Base-by-base conservation (phyloP, 2,888 invertebrate species). In the Bunonema sp. region DNA sequence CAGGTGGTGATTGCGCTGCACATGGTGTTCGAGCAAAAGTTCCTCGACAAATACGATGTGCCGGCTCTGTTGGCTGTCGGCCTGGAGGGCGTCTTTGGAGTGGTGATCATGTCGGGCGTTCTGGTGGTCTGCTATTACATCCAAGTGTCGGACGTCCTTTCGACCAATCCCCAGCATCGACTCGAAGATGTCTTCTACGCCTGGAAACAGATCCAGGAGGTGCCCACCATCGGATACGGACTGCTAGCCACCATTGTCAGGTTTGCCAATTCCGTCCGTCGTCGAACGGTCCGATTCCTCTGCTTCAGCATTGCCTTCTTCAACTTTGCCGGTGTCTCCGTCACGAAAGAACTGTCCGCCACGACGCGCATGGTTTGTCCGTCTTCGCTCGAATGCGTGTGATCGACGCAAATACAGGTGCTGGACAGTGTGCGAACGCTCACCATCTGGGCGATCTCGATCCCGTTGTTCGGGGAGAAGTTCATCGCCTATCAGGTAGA, bases 1-100 rank as follows among this genome's bases (percentile, higher is more conserved):
- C n/a, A n/a, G n/a, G n/a, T n/a, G n/a, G n/a, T n/a, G n/a, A n/a
- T n/a, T n/a, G n/a, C n/a, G 0, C 55, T 80, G 42, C 88, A 89
- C 73, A 86, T 89, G 82, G 86, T 91, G 0, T 80, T 84, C 48
- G 91, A 93, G 70, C 89, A 93, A 70, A 85, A 84, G 72, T 84
- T 23, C 70, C 79, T 91, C 0, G 75, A 79, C 44, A 80, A 82
- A 37, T 76, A 80, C 56, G 83, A 86, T 70, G 83, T 89, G 35
- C 83, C 85, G 0, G 79, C 89, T 0, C 72, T 91, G 45, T 83
- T 85, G 70, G 88, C 84, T 4, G 83, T 87, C 18, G 89, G 91
- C 5, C 85, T 84, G 82, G 88, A 91, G 76, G 87, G 61, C 41
- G 35, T 57, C n/a, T 56, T 62, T 39, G 59, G 57, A 20, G 50